Percentiles rank a stretch among this genome's conserved stretches.
These are phyloP conservation scores for Anorthoa munda DNA, from an alignment of 2,888 invertebrate genomes.

Conservation along the genomic window DNA sequence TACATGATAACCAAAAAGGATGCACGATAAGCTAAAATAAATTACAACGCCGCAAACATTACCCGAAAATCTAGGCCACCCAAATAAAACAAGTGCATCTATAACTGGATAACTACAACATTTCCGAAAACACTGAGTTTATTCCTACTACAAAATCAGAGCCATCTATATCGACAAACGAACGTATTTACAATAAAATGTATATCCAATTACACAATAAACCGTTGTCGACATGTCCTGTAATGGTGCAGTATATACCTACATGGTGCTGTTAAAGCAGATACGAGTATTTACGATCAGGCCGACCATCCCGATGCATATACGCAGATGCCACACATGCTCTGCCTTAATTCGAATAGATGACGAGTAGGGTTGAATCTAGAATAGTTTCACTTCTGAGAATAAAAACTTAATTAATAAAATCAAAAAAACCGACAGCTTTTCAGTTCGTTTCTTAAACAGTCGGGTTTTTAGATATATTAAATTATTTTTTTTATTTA, in stretches of 20 bases:
- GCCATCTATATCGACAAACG: slow-evolving; percentile 47
- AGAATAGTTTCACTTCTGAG: too few relatives aligned
- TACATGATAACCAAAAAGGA: slow-evolving; percentile 34
- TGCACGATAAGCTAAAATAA: slow-evolving; percentile 29
- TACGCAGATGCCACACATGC: slow-evolving; percentile 90
- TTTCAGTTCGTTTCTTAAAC: too few relatives aligned
- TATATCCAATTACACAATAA: slow-evolving; percentile 76
- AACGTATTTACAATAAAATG: slow-evolving; percentile 66
- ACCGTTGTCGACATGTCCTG: slow-evolving; percentile 78
- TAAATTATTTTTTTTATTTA: too few relatives aligned
- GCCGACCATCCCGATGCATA: slow-evolving; percentile 80
- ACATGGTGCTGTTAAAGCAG: slow-evolving; percentile 84
- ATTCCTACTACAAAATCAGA: slow-evolving; percentile 52
- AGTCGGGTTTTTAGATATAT: too few relatives aligned
- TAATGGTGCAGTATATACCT: slow-evolving; percentile 74
- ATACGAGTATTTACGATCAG: slow-evolving; percentile 88
- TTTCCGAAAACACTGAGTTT: slow-evolving; percentile 47
- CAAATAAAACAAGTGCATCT: slow-evolving; percentile 48
- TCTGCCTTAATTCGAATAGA: slow-evolving; percentile 90
- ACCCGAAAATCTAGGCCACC: slow-evolving; percentile 20
- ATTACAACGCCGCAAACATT: neutral
- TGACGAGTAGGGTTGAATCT: slow-evolving; percentile 82
- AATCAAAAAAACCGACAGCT: too few relatives aligned
- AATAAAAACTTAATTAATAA: too few relatives aligned
- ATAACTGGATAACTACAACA: slow-evolving; percentile 46